Evolutionary conservation across 2,113 vertebrate species (phyloP), one percentile per base, ranked within the genome.

Genomic region (Glaucidium brasilianum): DNA sequence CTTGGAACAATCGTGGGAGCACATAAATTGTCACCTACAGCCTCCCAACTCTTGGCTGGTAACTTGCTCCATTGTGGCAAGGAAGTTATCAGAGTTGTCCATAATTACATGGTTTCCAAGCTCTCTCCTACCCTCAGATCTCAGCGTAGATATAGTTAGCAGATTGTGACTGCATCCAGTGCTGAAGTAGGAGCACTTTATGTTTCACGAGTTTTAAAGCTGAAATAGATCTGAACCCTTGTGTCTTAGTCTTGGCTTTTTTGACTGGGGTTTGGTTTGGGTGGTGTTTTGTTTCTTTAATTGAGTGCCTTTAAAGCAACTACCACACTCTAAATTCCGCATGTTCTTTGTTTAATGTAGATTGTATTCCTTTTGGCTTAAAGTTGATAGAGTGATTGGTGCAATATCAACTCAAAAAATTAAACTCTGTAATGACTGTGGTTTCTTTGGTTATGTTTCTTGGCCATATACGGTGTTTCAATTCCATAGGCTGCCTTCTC

Each of bases 381-480:
- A 74, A 77, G 47, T 67, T 71, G 55, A 21, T 59, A 12, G 25
- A 34, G 17, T 34, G 6, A 4, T 49, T 43, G 50, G 16, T 71
- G 55, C 55, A 41, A 4, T 60, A 52, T 41, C 37, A 55, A 30
- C 30, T 74, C n/a, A 21, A 49, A 69, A 52, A 50, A 45, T 23
- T 6, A 34, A 62, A 6, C 32, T 62, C 0, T 43, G 3, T 56
- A 55, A 25, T 8, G 17, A 45, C 8, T 35, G 8, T 14, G 2
- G 2, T 85, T 90, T 79, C 59, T 79, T 55, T 14, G 39, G 17
- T 8, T 76, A 12, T 0, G 30, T 64, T 74, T 63, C 15, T 75
- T 52, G 60, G 15, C 29, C 1, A 0, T 58, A 19, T 13, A 0
- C 9, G 7, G 20, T 10, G 3, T 88, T 77, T 80, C 9, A 15